These are phyloP conservation scores for Antechinus stuartii DNA, from an alignment of 2,113 vertebrate species.

Conservation along the genomic window DNA sequence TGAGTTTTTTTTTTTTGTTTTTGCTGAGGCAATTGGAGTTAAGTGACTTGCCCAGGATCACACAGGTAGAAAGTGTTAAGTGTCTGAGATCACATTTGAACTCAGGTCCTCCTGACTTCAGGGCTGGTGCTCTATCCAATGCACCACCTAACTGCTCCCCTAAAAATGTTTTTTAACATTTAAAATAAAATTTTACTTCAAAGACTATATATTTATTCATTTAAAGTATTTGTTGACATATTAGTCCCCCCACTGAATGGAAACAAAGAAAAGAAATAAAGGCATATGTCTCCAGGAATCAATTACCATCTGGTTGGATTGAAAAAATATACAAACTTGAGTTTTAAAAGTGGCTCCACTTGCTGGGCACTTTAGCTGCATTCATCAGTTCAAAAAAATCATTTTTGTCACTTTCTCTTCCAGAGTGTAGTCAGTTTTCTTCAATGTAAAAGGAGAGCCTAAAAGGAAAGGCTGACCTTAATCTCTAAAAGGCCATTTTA, in stretches of 20 bases:
- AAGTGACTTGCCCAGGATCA: too few species aligned
- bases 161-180: neutral
- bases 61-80: too few species aligned
- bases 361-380: neutral
- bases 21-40: too few species aligned
- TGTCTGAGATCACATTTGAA: too few species aligned
- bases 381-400: neutral
- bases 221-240: constrained; percentile 27
- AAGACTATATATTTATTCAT: constrained; percentile 21
- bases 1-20: neutral
- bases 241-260: neutral
- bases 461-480: neutral
- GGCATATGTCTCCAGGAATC: neutral
- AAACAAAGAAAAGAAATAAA: constrained; percentile 37
- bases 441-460: neutral
- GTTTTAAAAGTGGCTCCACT: neutral
- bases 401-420: neutral
- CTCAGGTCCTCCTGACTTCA: too few species aligned
- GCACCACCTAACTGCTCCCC: too few species aligned
- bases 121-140: too few species aligned
- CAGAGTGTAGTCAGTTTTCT: neutral
- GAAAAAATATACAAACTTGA: neutral
- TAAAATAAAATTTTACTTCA: constrained; percentile 30
- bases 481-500: neutral
- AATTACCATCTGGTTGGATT: neutral